These are phyloP conservation scores for Caenorhabditis zanzibari DNA, from an alignment of 2,888 invertebrate species.

Conservation along the genomic window DNA sequence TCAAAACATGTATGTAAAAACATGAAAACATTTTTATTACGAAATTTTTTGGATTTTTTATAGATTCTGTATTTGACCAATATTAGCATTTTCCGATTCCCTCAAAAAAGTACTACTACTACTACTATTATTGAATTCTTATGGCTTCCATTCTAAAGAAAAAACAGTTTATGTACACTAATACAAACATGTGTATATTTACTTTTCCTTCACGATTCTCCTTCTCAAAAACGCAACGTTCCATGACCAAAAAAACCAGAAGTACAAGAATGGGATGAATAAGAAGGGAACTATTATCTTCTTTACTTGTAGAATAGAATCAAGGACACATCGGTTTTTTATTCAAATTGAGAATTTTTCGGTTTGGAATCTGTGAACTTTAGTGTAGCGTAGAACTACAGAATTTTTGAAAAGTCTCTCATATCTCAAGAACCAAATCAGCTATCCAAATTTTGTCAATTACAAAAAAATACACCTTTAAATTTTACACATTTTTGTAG, in stretches of 20 bases:
- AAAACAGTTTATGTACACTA: background rate
- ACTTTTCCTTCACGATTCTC: conserved; percentile 35
- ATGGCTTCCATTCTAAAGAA: background rate
- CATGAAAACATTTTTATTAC: background rate
- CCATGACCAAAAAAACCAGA: conserved; percentile 60
- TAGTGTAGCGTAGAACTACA: no score
- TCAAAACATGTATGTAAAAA: background rate
- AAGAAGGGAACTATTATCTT: conserved; percentile 41
- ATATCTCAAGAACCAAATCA: no score
- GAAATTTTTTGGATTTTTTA: background rate
- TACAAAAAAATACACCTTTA: no score
- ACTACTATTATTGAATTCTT: conserved; percentile 31
- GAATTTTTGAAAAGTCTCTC: no score
- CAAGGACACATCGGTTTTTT: background rate
- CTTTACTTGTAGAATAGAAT: conserved; percentile 1
- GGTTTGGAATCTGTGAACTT: no score
- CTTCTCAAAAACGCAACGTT: conserved; percentile 50
- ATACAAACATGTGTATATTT: background rate
- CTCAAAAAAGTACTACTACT: conserved; percentile 3
- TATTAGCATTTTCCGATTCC: background rate
- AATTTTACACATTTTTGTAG: no score
- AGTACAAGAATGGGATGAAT: conserved; percentile 4
- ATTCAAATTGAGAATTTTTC: no score
- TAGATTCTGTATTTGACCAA: no score
- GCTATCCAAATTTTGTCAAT: no score